Evolutionary conservation across 2,888 invertebrate species (phyloP).

Genomic region (Plebejus argus): DNA sequence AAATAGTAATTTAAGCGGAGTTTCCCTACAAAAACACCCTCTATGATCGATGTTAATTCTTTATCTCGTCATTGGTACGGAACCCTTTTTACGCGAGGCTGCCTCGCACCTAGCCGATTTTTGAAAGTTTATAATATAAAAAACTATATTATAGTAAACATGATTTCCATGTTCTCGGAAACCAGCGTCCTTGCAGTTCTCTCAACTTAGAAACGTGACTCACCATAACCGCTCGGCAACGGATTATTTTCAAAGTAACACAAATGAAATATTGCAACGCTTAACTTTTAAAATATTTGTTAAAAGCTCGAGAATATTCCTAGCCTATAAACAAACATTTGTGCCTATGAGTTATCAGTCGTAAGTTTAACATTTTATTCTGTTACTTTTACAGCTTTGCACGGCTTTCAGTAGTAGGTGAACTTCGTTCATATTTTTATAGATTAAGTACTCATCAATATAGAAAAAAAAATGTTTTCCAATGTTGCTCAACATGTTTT

Average conservation of each 20-base stretch:
- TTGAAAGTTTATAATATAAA: slow-evolving; percentile 43
- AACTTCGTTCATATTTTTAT: not conserved
- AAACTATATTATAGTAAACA: slow-evolving; percentile 37
- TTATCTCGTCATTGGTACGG: not conserved
- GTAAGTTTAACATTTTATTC: slow-evolving; percentile 12
- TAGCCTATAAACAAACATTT: slow-evolving; percentile 19
- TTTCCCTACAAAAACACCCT: too few relatives aligned
- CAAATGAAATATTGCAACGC: slow-evolving; percentile 33
- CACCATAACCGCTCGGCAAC: slow-evolving; percentile 63
- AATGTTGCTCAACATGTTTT: too few relatives aligned
- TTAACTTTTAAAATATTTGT: slow-evolving; percentile 32
- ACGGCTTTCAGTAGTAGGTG: too few relatives aligned
- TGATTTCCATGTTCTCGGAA: slow-evolving; percentile 54
- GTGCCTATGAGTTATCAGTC: not conserved
- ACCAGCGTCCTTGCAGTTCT: slow-evolving; percentile 68
- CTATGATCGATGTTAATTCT: not conserved
- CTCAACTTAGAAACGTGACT: slow-evolving; percentile 65
- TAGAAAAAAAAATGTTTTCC: too few relatives aligned
- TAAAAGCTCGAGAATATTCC: slow-evolving; percentile 2
- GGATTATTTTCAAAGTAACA: slow-evolving; percentile 32
- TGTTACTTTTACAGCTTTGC: not conserved
- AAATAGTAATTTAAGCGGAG: too few relatives aligned
- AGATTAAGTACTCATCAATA: not conserved
- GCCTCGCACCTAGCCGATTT: not conserved
- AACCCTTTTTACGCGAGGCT: too few relatives aligned